Evolutionary conservation across 1,140 invertebrate species (phyloP).

Genomic region (Trigoniulus corallinus): DNA sequence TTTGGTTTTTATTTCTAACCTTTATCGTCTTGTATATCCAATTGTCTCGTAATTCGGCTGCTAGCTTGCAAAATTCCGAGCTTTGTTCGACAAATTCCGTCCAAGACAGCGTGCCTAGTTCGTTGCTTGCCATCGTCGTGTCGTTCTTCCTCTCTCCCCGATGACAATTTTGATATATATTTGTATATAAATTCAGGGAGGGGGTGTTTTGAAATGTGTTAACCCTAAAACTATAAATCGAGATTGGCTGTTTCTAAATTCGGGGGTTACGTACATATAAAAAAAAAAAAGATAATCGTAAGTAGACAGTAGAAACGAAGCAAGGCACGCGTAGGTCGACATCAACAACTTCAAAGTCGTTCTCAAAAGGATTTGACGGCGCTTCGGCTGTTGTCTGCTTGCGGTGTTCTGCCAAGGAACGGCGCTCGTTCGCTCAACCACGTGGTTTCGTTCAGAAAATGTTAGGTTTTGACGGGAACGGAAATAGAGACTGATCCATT

Average conservation of each 20-base stretch:
- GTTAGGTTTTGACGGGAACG: no score
- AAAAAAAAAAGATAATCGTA: not conserved
- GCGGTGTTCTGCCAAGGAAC: no score
- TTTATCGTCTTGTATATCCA: conserved; percentile 1
- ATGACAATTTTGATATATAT: no score
- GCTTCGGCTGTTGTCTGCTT: no score
- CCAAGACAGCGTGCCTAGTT: not conserved
- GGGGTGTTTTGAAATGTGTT: conserved; percentile 1
- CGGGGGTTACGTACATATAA: not conserved
- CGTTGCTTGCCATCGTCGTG: not conserved
- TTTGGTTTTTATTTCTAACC: not conserved
- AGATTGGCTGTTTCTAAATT: not conserved
- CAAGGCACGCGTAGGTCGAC: no score
- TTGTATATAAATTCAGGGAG: not conserved
- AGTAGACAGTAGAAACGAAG: no score
- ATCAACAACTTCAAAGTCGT: no score
- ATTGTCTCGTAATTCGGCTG: not conserved
- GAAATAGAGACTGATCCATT: no score
- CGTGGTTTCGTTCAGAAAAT: no score
- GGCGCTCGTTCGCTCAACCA: no score
- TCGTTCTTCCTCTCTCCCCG: no score
- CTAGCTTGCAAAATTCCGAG: not conserved
- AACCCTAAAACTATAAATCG: not conserved
- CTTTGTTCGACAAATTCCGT: not conserved
- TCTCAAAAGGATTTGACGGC: no score